Percentiles rank a stretch among this genome's conserved stretches.
These are phyloP conservation scores for Drosophila miranda DNA, from an alignment of 1,140 invertebrate species.

Conservation along the genomic window DNA sequence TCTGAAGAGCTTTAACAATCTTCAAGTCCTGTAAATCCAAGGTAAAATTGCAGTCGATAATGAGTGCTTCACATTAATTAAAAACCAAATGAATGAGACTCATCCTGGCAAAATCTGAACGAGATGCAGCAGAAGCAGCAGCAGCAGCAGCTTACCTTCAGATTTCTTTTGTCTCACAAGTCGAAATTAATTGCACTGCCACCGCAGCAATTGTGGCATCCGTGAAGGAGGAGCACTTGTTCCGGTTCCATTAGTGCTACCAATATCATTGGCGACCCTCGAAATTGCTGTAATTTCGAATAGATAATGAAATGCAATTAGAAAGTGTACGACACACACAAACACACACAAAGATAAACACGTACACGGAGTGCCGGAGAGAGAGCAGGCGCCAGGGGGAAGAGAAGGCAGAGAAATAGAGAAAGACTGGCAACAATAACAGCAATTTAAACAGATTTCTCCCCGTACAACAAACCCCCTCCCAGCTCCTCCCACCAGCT, in stretches of 20 bases:
- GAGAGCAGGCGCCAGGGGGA: background rate
- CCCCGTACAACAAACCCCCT: background rate
- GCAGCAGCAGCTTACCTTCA: conserved; percentile 11
- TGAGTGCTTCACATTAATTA: conserved; percentile 49
- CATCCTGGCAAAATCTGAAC: conserved; percentile 9
- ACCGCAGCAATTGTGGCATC: conserved; percentile 15
- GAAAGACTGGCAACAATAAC: conserved; percentile 53
- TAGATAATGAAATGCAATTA: conserved; percentile 78
- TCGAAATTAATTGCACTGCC: conserved; percentile 61
- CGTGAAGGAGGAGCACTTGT: conserved; percentile 29
- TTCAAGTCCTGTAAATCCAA: conserved; percentile 7
- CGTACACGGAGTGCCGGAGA: background rate
- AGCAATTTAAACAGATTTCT: conserved; percentile 64
- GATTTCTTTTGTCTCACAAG: conserved; percentile 36
- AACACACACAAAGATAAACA: conserved; percentile 6
- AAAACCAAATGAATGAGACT: conserved; percentile 31
- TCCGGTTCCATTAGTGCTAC: conserved; percentile 45
- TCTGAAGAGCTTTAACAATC: conserved; percentile 26
- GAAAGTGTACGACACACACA: conserved; percentile 36
- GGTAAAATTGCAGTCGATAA: conserved; percentile 32
- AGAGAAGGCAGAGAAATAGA: too few relatives aligned
- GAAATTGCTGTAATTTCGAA: conserved; percentile 61
- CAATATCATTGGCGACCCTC: conserved; percentile 25
- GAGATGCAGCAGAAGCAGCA: conserved; percentile 20
- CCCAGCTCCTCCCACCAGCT: background rate